Evolutionary conservation across 23 tunicate genomes (phyloP).

Genomic region (Botrylloides violaceus): DNA sequence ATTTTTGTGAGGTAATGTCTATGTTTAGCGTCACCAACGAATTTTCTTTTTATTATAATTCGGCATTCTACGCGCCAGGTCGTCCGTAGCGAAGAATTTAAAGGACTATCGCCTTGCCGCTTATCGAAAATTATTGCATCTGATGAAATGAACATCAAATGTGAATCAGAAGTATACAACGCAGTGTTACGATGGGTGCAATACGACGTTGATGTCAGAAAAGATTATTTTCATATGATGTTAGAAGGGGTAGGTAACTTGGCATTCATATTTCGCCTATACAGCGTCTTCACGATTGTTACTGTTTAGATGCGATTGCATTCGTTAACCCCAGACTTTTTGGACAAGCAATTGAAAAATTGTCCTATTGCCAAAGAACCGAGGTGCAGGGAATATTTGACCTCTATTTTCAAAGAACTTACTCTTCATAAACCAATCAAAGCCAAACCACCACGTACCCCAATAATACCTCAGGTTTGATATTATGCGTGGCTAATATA

Average conservation of each 20-base stretch:
- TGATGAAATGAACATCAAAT: slow-evolving; percentile 78
- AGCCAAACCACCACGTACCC: slow-evolving; percentile 54
- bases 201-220: slow-evolving; percentile 41
- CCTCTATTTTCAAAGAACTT: slow-evolving; percentile 63
- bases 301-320: slow-evolving; percentile 64
- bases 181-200: slow-evolving; percentile 88
- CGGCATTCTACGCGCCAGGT: slow-evolving; percentile 25
- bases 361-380: slow-evolving; percentile 80
- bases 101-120: slow-evolving; percentile 61
- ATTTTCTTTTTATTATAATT: not conserved
- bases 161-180: slow-evolving; percentile 87
- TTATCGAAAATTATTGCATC: slow-evolving; percentile 71
- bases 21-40: not conserved
- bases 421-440: slow-evolving; percentile 73
- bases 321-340: slow-evolving; percentile 75
- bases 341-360: slow-evolving; percentile 63
- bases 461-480: slow-evolving; percentile 71
- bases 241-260: slow-evolving; percentile 78
- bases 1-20: slow-evolving; percentile 64
- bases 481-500: no score
- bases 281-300: not conserved
- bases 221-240: slow-evolving; percentile 71
- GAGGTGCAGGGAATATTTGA: slow-evolving; percentile 58
- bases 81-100: slow-evolving; percentile 71
- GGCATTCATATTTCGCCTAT: no score